phyloP scores from a whole-genome alignment of 2,113 vertebrate species.

The Chrysemys picta region DNA sequence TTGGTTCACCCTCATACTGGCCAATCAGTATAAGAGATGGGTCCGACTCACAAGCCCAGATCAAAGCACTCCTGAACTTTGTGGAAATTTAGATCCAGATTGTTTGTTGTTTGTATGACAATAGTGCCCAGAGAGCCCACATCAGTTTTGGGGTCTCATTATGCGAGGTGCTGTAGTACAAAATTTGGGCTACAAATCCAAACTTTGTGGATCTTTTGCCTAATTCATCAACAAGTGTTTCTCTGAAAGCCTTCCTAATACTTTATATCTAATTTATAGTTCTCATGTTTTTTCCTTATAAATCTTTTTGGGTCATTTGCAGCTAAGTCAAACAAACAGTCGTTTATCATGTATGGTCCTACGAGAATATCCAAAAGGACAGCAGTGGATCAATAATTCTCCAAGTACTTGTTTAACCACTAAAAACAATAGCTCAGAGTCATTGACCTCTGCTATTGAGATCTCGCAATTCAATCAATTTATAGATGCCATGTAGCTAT shows the following conservation, averaged over 20 bases:
- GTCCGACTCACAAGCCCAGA: background rate
- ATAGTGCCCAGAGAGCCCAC: constrained; percentile 30
- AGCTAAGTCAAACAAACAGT: constrained; percentile 44
- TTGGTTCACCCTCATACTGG: constrained; percentile 49
- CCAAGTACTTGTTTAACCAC: background rate
- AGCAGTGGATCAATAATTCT: constrained; percentile 42
- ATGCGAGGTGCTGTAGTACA: constrained; percentile 12
- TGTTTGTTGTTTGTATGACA: constrained; percentile 62
- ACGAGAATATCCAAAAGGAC: background rate
- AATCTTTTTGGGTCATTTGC: constrained; percentile 44
- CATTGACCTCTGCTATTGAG: background rate
- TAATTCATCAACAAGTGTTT: constrained; percentile 56
- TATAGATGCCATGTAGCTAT: constrained; percentile 15
- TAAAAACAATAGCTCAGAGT: constrained; percentile 32
- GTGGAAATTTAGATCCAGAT: constrained; percentile 54
- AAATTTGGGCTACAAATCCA: background rate
- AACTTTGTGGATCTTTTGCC: constrained; percentile 43
- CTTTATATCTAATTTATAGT: constrained; percentile 32
- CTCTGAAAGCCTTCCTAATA: constrained; percentile 42
- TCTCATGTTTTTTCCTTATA: constrained; percentile 14
- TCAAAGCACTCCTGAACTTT: constrained; percentile 63
- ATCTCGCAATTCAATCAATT: constrained; percentile 21
- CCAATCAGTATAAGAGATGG: constrained; percentile 38
- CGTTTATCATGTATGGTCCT: background rate
- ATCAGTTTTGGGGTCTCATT: constrained; percentile 49